A percentile compares a stretch with the other conserved stretches of the same genome.
Evolutionary conservation across 2,888 invertebrate genomes (phyloP).

Genomic region (Hecatera dysodea): DNA sequence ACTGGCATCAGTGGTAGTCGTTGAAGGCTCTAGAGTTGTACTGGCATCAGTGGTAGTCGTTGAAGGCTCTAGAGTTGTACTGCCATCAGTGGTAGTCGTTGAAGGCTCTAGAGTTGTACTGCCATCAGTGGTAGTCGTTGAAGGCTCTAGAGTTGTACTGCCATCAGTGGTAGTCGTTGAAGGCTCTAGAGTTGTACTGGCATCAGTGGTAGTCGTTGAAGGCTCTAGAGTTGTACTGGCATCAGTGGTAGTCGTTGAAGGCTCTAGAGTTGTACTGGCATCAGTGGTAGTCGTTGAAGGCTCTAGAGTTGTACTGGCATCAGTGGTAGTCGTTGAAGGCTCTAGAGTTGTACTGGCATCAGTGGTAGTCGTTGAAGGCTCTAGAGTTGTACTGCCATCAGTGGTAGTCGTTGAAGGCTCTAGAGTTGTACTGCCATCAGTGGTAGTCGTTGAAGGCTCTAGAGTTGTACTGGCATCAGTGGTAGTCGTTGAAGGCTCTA

Average conservation of each 20-base stretch:
- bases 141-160: neutral
- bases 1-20: neutral
- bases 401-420: neutral
- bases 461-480: neutral
- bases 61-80: neutral
- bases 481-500: neutral
- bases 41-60: neutral
- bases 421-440: neutral
- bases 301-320: neutral
- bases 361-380: neutral
- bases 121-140: neutral
- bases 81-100: neutral
- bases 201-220: neutral
- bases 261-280: neutral
- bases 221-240: neutral
- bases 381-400: neutral
- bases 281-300: neutral
- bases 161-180: neutral
- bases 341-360: neutral
- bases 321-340: neutral
- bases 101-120: neutral
- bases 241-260: neutral
- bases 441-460: too few relatives aligned
- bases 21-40: neutral
- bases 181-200: neutral